Percentiles rank a stretch among this genome's conserved stretches.
These are phyloP conservation scores for Rattus norvegicus DNA, from an alignment of 2,113 vertebrate species.

Conservation along the genomic window DNA sequence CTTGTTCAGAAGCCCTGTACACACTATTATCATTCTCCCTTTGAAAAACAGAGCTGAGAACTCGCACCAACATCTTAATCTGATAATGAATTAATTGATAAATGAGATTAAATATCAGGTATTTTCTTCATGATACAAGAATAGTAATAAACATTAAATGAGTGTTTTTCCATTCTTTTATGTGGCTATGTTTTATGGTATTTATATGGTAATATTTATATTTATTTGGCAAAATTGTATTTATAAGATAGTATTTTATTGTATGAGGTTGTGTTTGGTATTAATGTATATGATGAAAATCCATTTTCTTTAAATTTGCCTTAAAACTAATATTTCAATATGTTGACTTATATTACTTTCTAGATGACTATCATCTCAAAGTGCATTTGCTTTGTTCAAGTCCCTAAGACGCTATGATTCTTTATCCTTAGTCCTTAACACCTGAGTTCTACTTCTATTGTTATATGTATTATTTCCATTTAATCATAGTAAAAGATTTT, in stretches of 20 bases:
- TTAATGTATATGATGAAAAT: not conserved
- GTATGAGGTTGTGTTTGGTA: not conserved
- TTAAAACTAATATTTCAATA: constrained; percentile 31
- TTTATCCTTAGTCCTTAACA: constrained; percentile 16
- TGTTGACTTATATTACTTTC: not conserved
- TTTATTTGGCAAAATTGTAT: not conserved
- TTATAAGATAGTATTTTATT: not conserved
- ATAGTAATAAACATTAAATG: not conserved
- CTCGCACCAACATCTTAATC: not conserved
- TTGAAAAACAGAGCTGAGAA: constrained; percentile 21
- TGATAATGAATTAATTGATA: constrained; percentile 31
- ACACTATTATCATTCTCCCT: not conserved
- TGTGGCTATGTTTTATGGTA: not conserved
- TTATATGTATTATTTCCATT: not conserved
- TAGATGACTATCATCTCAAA: not conserved
- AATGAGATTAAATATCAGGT: not conserved
- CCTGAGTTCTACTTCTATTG: not conserved
- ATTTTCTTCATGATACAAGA: not conserved
- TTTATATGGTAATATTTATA: not conserved
- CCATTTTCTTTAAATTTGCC: not conserved
- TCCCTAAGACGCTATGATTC: not conserved
- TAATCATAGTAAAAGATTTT: not conserved
- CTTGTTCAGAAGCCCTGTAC: not conserved
- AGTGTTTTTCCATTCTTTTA: not conserved
- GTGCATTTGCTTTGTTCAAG: not conserved